Conservation (phyloP, 2,113 vertebrate genomes). For the Pholis gunnellus region DNA sequence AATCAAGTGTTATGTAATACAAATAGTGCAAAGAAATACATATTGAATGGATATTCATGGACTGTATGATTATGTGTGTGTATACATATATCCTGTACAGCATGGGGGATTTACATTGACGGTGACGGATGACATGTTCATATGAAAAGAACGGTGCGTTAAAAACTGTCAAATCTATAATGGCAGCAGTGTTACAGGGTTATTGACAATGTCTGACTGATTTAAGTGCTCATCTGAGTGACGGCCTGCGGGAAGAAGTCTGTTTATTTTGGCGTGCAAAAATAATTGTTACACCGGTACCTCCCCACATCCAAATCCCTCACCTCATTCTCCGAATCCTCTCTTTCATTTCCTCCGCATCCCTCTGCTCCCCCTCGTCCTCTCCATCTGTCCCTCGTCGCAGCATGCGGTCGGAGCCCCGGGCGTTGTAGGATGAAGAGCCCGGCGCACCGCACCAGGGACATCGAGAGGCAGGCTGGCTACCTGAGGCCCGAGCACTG, state of each 20-base stretch:
- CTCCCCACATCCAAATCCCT: background rate
- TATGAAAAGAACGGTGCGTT: background rate
- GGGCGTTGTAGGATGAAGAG: constrained; percentile 89
- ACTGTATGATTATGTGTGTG: background rate
- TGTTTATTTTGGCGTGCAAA: background rate
- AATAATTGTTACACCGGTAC: background rate
- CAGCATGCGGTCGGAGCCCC: constrained; percentile 88
- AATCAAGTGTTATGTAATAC: background rate
- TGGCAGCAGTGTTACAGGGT: background rate
- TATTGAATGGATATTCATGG: background rate
- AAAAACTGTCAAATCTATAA: background rate
- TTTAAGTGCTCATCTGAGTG: background rate
- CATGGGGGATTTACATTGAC: background rate
- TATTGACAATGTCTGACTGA: background rate
- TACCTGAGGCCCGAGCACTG: constrained; percentile 96
- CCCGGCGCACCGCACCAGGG: constrained; percentile 90
- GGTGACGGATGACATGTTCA: background rate
- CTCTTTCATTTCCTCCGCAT: constrained; percentile 18
- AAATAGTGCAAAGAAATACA: background rate
- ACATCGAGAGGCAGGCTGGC: constrained; percentile 95
- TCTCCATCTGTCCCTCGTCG: constrained; percentile 12
- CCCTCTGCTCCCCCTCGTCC: constrained; percentile 21
- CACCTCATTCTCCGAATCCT: constrained; percentile 8
- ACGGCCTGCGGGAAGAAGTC: background rate
- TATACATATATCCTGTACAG: background rate